phyloP scores from a whole-genome alignment of 2,888 invertebrate genomes.

The Sycophila texana region DNA sequence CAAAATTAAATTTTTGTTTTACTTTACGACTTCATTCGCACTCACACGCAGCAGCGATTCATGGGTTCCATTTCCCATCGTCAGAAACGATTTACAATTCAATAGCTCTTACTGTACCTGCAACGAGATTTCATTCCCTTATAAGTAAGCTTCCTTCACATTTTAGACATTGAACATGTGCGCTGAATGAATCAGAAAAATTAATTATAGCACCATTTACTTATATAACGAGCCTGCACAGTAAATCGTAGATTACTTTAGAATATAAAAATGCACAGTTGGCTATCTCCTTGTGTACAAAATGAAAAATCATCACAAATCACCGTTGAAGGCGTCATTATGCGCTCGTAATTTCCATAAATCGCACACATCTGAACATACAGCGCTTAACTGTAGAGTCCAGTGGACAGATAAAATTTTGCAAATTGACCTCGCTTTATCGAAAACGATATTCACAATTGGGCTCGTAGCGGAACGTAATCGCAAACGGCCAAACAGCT shows the following conservation, averaged over 20 bases:
- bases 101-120: slow-evolving; percentile 13
- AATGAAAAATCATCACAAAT: too few relatives aligned
- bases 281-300: too few relatives aligned
- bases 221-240: slow-evolving; percentile 6
- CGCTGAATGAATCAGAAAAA: not conserved
- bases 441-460: not conserved
- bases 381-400: not conserved
- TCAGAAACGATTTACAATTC: slow-evolving; percentile 13
- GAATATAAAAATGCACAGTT: slow-evolving; percentile 19
- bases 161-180: slow-evolving; percentile 31
- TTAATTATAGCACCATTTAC: slow-evolving; percentile 41
- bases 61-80: not conserved
- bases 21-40: not conserved
- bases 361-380: not conserved
- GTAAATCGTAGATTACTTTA: slow-evolving; percentile 22
- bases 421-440: not conserved
- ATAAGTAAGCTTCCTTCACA: slow-evolving; percentile 26
- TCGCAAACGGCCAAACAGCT: not conserved
- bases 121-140: slow-evolving; percentile 18
- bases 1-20: not conserved
- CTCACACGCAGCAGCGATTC: slow-evolving; percentile 8
- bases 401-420: not conserved
- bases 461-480: not conserved
- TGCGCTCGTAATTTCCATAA: too few relatives aligned
- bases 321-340: too few relatives aligned